phyloP scores from a whole-genome alignment of 2,797 vertebrate species.

The Xenopus petersii region DNA sequence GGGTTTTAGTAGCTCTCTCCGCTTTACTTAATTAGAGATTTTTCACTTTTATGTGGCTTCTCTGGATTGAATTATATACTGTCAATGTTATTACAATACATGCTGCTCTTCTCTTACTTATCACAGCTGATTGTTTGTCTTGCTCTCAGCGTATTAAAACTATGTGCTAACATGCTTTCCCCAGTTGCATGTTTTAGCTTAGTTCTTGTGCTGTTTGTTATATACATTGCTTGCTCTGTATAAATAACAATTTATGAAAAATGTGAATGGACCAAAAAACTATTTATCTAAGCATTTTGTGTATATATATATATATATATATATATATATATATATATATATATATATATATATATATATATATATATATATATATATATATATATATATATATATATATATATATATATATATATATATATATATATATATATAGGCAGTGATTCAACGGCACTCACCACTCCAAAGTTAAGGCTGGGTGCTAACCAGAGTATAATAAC shows the following conservation, averaged over 20 bases:
- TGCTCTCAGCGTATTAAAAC: not conserved
- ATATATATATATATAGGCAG: too few relatives aligned
- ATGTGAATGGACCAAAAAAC: not conserved
- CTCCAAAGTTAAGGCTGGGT: too few relatives aligned
- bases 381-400: too few relatives aligned
- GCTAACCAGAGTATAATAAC: too few relatives aligned
- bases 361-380: too few relatives aligned
- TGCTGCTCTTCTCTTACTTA: not conserved
- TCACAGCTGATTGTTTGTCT: not conserved
- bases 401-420: too few relatives aligned
- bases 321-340: too few relatives aligned
- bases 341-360: too few relatives aligned
- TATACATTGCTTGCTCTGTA: not conserved
- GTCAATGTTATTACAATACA: not conserved
- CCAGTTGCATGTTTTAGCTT: not conserved
- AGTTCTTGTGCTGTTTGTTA: not conserved
- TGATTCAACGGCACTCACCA: too few relatives aligned
- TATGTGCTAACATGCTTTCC: not conserved
- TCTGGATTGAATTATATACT: not conserved
- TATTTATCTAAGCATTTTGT: not conserved
- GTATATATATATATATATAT: too few relatives aligned
- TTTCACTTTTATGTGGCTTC: constrained; percentile 10
- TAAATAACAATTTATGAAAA: not conserved
- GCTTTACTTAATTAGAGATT: constrained; percentile 15
- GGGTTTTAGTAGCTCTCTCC: constrained; percentile 1